Base-by-base conservation (phyloP, 2,888 invertebrate species). In the Strigamia maritima region DNA sequence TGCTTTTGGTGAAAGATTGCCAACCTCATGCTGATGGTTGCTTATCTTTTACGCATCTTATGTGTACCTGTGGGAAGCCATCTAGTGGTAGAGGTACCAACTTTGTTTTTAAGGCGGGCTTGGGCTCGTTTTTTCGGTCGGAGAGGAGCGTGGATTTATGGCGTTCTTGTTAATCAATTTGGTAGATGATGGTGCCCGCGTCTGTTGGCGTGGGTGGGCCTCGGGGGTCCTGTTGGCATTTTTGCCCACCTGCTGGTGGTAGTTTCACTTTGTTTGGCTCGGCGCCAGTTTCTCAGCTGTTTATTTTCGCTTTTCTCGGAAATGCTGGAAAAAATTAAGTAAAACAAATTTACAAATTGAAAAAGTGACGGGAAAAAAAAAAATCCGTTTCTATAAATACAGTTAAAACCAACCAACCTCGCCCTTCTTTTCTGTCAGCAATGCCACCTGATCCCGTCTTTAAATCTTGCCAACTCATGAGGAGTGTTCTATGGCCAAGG, bases 1-100 rank as follows among this genome's bases (percentile, higher is more conserved):
- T 65, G 60, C 60, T 65, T 24, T 65, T 65, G 60, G 60, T 65
- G 60, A 65, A 65, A 65, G 60, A 65, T 65, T 65, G 60, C 60
- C 60, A 65, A 65, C 60, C 60, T 65, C 60, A 22, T 65, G 22
- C 19, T 65, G n/a, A 49, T 49, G n/a, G 24, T 22, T 65, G 14
- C 22, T 24, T 65, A 65, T 65, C 60, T 65, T n/a, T n/a, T 22
- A 22, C 60, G 60, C 60, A 65, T 65, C 60, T 65, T 22, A 12
- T 24, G 60, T 24, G 19, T 65, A 65, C 60, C 60, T 65, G 60
- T 65, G 60, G 60, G 60, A 65, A 65, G 60, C 60, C 60, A 65
- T 65, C 60, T 65, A 65, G 19, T 22, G 60, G 19, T 22, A 7
- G 24, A 24, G 6, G 60, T 22, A 22, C 22, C 22, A 65, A 65